A percentile compares a stretch with the other conserved stretches of the same genome.
Evolutionary conservation across 2,888 invertebrate species (phyloP).

Genomic region (Cryptus viduatorius): DNA sequence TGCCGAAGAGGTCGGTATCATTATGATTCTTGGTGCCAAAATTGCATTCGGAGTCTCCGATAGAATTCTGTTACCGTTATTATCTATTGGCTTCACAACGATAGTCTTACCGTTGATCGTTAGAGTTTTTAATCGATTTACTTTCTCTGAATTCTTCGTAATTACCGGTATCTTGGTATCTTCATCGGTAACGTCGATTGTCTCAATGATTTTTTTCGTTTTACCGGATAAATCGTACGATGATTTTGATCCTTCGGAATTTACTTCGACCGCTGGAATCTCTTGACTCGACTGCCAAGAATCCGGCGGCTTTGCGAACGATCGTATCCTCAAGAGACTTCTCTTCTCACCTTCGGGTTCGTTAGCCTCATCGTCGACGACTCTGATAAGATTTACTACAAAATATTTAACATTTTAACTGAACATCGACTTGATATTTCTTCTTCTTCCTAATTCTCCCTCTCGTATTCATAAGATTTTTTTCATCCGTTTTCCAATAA

Average conservation of each 20-base stretch:
- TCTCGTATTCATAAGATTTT: constrained; percentile 8
- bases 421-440: constrained; percentile 13
- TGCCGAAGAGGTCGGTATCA: neutral
- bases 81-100: neutral
- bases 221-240: neutral
- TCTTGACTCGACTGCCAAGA: constrained; percentile 77
- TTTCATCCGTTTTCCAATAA: constrained; percentile 34
- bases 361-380: constrained; percentile 34
- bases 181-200: constrained; percentile 41
- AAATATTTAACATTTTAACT: constrained; percentile 40
- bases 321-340: constrained; percentile 75
- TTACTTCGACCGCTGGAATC: neutral
- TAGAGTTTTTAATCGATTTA: neutral
- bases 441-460: constrained; percentile 27
- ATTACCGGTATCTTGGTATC: neutral
- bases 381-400: constrained; percentile 47
- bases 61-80: neutral
- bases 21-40: neutral
- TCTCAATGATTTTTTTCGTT: constrained; percentile 13
- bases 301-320: constrained; percentile 80
- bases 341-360: constrained; percentile 22
- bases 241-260: neutral
- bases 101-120: neutral
- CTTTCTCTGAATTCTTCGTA: neutral
- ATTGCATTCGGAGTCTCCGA: neutral